phyloP scores from a whole-genome alignment of 2,888 invertebrate genomes.

The Epiblema foenella region DNA sequence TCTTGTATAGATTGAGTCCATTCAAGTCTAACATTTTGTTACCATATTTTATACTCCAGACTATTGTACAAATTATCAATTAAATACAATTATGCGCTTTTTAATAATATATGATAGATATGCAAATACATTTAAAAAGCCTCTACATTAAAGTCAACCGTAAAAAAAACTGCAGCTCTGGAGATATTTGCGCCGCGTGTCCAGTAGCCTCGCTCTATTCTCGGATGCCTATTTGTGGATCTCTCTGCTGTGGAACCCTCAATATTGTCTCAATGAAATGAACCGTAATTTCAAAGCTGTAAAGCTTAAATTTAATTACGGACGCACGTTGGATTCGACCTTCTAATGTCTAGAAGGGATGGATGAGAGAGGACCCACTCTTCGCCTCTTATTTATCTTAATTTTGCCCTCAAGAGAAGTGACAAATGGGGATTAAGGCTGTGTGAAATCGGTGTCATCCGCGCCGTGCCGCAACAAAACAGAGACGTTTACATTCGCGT shows the following conservation, averaged over 20 bases:
- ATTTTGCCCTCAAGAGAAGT: conserved; percentile 76
- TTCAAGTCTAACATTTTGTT: background rate
- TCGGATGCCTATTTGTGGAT: conserved; percentile 83
- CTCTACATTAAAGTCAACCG: conserved; percentile 20
- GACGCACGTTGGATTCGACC: conserved; percentile 54
- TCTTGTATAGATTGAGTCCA: conserved; percentile 21
- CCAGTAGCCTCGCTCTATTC: conserved; percentile 84
- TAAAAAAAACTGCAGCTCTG: conserved; percentile 65
- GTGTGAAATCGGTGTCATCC: conserved; percentile 65
- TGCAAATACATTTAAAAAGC: conserved; percentile 1
- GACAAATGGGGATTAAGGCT: conserved; percentile 74
- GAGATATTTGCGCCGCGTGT: conserved; percentile 54
- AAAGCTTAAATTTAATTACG: conserved; percentile 62
- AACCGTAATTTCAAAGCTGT: conserved; percentile 61
- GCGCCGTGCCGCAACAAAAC: conserved; percentile 50
- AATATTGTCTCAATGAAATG: conserved; percentile 60
- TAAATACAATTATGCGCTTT: too few species aligned
- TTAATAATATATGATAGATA: background rate
- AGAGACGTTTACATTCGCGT: conserved; percentile 40
- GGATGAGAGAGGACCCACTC: conserved; percentile 77
- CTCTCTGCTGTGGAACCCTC: conserved; percentile 70
- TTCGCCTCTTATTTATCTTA: conserved; percentile 81
- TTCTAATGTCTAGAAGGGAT: conserved; percentile 57
- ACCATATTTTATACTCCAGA: background rate
- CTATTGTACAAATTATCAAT: background rate